phyloP scores from a whole-genome alignment of 30 jellyfish, hydroid and myxozoan genomes.

The Aurelia sp. region DNA sequence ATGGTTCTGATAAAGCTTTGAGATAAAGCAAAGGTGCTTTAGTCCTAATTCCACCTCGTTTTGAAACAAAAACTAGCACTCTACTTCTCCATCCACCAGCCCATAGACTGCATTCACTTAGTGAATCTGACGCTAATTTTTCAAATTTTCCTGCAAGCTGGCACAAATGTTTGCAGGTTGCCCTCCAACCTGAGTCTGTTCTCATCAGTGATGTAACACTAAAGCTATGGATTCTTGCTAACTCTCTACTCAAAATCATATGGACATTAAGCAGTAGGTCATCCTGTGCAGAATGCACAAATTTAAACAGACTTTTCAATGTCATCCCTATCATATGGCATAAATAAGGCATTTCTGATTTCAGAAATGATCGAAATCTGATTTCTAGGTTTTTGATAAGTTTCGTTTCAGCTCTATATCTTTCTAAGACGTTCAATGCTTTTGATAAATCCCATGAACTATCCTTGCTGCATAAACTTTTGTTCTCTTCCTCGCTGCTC shows the following conservation, averaged over 20 bases:
- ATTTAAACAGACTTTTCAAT: constrained; percentile 20
- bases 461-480: background rate
- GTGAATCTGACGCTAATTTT: constrained; percentile 9
- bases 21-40: constrained; percentile 42
- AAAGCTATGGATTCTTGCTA: background rate
- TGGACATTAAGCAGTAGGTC: constrained; percentile 26
- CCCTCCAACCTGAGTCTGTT: constrained; percentile 24
- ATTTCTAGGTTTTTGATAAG: constrained; percentile 29
- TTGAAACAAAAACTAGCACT: constrained; percentile 21
- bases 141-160: constrained; percentile 59
- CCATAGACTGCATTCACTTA: constrained; percentile 20
- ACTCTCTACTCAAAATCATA: constrained; percentile 29
- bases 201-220: constrained; percentile 13
- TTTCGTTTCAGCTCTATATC: constrained; percentile 53
- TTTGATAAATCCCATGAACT: constrained; percentile 48
- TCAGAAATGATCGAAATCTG: constrained; percentile 48
- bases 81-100: constrained; percentile 33
- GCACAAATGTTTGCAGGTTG: constrained; percentile 20
- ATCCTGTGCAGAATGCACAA: constrained; percentile 26
- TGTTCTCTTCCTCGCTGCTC: constrained; percentile 14
- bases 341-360: constrained; percentile 56
- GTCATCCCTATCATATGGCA: constrained; percentile 25
- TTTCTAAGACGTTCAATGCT: constrained; percentile 41
- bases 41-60: constrained; percentile 48
- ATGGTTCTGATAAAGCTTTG: constrained; percentile 26